phyloP scores from a whole-genome alignment of 2,797 vertebrate species.

The Molossus molossus region DNA sequence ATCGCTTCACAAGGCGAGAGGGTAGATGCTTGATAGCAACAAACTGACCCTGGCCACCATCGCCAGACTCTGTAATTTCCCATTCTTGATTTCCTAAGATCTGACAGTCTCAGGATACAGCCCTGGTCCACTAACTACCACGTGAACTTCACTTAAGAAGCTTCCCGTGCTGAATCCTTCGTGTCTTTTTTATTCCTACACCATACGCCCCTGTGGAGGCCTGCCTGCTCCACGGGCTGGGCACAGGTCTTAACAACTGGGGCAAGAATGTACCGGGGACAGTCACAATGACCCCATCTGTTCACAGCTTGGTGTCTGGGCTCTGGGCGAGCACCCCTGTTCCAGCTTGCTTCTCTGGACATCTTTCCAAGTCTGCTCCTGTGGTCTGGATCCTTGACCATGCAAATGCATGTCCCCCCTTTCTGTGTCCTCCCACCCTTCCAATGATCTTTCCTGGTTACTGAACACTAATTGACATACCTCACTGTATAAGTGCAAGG shows the following conservation, averaged over 20 bases:
- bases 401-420: neutral
- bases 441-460: neutral
- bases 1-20: neutral
- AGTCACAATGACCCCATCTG: neutral
- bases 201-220: neutral
- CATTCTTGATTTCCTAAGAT: neutral
- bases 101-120: neutral
- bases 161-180: conserved; percentile 2
- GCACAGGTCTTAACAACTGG: neutral
- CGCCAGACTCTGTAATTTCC: neutral
- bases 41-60: neutral
- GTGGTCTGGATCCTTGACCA: neutral
- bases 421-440: neutral
- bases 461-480: neutral
- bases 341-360: neutral
- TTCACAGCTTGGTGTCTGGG: neutral
- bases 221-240: neutral
- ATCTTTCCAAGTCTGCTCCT: neutral
- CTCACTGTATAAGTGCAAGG: neutral
- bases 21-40: neutral
- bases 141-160: neutral
- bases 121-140: neutral
- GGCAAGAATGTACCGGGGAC: neutral
- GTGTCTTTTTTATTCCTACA: neutral
- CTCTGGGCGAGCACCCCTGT: neutral